Conservation (phyloP, 2,888 invertebrate species). For the Coleophora flavipennella region DNA sequence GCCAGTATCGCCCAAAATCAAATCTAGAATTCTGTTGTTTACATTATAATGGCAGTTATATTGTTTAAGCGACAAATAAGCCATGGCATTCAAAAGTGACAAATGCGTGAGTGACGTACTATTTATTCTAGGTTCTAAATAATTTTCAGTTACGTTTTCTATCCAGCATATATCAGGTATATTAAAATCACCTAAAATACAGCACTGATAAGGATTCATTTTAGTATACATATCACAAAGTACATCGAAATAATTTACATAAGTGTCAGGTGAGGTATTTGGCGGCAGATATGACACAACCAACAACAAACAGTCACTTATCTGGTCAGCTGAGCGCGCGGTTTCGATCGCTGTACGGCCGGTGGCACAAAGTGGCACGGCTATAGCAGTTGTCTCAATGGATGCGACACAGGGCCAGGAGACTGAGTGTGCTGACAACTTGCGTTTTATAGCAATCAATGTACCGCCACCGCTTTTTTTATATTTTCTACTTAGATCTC, state of each 20-base stretch:
- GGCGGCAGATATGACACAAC: neutral
- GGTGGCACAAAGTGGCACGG: neutral
- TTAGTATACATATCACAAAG: neutral
- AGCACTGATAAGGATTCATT: no score
- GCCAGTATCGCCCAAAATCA: no score
- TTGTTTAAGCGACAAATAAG: no score
- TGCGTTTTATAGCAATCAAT: neutral
- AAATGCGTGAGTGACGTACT: no score
- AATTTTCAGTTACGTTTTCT: no score
- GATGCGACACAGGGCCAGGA: neutral
- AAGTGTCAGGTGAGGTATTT: neutral
- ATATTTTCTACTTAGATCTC: neutral
- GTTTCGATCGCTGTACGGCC: neutral
- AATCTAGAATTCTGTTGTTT: no score
- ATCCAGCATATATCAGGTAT: no score
- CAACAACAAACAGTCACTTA: neutral
- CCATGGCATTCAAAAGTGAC: no score
- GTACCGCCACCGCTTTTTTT: neutral
- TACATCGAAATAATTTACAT: neutral
- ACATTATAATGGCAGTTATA: no score
- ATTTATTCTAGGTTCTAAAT: no score
- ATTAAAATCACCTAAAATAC: no score
- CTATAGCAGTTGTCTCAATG: neutral
- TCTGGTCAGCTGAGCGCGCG: neutral
- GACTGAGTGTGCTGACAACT: neutral